Conservation (phyloP, 64 coral and sea anemone genomes). For the Platygyra sinensis region DNA sequence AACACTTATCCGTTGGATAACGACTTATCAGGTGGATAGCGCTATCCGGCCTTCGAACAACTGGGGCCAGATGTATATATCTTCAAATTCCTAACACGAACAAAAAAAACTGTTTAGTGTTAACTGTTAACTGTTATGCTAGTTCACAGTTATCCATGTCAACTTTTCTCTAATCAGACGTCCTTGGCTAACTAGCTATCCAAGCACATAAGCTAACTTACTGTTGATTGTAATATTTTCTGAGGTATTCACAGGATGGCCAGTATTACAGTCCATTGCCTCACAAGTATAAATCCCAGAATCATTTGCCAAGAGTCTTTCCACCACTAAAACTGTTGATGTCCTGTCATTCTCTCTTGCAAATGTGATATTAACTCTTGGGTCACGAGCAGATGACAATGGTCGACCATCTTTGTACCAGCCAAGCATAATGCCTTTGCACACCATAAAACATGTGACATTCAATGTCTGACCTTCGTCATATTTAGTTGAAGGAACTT, state of each 20-base stretch:
- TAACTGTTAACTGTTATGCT: too few relatives aligned
- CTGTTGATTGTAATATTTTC: neutral
- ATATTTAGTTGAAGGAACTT: neutral
- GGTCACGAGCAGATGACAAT: neutral
- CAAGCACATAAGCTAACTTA: neutral
- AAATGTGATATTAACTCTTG: neutral
- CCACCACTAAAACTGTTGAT: neutral
- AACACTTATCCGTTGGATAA: too few relatives aligned
- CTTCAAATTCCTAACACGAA: too few relatives aligned
- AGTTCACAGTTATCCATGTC: too few relatives aligned
- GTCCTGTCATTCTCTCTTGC: neutral
- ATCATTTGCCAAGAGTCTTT: constrained; percentile 21
- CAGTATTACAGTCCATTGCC: neutral
- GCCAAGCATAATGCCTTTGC: neutral
- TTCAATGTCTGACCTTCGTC: neutral
- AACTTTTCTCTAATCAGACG: too few relatives aligned
- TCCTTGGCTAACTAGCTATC: too few relatives aligned
- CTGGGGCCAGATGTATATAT: too few relatives aligned
- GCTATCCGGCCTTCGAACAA: too few relatives aligned
- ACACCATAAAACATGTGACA: neutral
- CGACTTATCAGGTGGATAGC: too few relatives aligned
- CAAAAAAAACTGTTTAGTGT: too few relatives aligned
- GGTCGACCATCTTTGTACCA: constrained; percentile 7
- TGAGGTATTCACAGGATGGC: neutral
- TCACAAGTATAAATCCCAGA: constrained; percentile 45